Base-by-base conservation (phyloP, 2,888 invertebrate species). In the Drosophila aldrichi region DNA sequence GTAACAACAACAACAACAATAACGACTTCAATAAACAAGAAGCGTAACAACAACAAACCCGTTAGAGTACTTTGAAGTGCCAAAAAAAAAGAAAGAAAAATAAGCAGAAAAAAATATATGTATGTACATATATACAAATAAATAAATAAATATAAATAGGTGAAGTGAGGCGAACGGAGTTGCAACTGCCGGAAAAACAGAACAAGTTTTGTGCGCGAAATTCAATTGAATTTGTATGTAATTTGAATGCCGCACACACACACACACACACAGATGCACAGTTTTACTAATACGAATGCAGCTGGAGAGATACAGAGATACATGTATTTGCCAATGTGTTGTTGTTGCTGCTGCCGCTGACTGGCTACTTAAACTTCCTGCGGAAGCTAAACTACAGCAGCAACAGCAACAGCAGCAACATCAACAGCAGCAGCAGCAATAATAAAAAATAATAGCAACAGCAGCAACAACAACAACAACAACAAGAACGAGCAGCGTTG, bases 341-440 rank as follows among this genome's bases (percentile, higher is more conserved):
- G 52, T 54, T 77, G 44, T 43, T 74, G 67, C 36, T 74, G 67
- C 36, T 77, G 59, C 12, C 18, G 66, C 44, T 77, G 70, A 61
- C 78, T 72, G 79, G 81, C 80, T 81, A 82, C 84, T 84, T 84
- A 84, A 84, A 87, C 88, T 84, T 84, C 84, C 84, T 88, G 78
- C 85, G 85, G 84, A 84, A 84, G 82, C 88, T 80, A 87, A 78
- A 69, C 72, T 70, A 71, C 63, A 79, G 57, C 79, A 70, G 57
- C 43, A 64, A 10, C 74, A 66, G 56, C 55, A 70, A 51, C 49
- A 51, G 46, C 46, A 51, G 22, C 29, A 66, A 20, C 40, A 56
- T n/a, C n/a, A n/a, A n/a, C n/a, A n/a, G 2, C 18, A 41, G 2
- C 79, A 81, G 65, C 62, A 79, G 59, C 77, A 68, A 65, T 22